Conservation (phyloP, 92 coral and sea anemone genomes). For the Scolanthus callimorphus region DNA sequence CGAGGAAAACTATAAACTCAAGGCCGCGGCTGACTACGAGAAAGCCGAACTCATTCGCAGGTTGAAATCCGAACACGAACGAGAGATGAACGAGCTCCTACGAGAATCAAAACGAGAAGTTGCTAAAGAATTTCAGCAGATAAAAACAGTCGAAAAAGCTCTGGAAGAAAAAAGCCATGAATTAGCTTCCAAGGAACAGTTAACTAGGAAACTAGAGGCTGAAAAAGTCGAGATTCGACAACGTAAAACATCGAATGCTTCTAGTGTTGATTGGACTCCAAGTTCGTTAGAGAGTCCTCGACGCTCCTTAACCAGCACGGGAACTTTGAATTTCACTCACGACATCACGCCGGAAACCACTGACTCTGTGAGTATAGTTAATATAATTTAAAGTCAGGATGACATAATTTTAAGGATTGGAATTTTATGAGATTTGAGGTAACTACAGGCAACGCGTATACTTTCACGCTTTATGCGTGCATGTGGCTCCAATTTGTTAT, state of each 20-base stretch:
- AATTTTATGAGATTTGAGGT: neutral
- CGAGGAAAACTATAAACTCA: slow-evolving; percentile 75
- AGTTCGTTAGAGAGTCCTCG: slow-evolving; percentile 28
- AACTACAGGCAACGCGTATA: neutral
- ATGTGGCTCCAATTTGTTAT: neutral
- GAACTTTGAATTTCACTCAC: slow-evolving; percentile 9
- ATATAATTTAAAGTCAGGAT: neutral
- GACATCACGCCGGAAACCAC: slow-evolving; percentile 31
- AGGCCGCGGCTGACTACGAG: slow-evolving; percentile 84
- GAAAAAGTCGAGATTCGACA: slow-evolving; percentile 75
- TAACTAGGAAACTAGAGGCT: slow-evolving; percentile 79
- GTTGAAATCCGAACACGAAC: slow-evolving; percentile 83
- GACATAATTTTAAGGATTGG: neutral
- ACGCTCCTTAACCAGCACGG: slow-evolving; percentile 12
- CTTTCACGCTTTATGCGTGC: neutral
- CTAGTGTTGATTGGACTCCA: too few relatives aligned
- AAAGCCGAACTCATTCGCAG: slow-evolving; percentile 90
- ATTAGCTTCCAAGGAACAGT: slow-evolving; percentile 84
- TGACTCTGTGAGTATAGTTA: slow-evolving; percentile 22
- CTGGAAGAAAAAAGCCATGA: slow-evolving; percentile 84
- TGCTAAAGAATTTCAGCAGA: slow-evolving; percentile 84
- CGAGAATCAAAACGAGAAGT: slow-evolving; percentile 88
- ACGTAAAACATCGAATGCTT: slow-evolving; percentile 43
- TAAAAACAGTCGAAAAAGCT: slow-evolving; percentile 78
- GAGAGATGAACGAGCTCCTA: slow-evolving; percentile 70